Percentiles rank a stretch among this genome's conserved stretches.
These are phyloP conservation scores for Dasyornis broadbenti DNA, from an alignment of 2,113 vertebrate species.

Conservation along the genomic window DNA sequence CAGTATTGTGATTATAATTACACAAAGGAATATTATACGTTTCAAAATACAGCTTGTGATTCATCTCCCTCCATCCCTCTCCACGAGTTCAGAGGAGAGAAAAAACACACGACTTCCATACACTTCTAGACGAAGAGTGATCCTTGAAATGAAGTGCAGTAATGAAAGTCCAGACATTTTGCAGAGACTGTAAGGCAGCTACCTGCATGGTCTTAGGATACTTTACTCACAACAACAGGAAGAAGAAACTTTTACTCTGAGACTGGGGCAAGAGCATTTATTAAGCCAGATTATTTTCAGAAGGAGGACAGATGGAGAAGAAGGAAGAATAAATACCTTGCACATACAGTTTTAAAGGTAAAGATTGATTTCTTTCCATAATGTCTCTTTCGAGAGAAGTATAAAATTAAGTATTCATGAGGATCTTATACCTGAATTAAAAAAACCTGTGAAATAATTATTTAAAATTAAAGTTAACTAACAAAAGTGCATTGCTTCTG, in stretches of 20 bases:
- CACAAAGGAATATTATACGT: not conserved
- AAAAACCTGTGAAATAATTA: not conserved
- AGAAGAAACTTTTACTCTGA: not conserved
- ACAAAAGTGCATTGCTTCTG: not conserved
- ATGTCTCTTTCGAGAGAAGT: not conserved
- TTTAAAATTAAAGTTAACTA: not conserved
- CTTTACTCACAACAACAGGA: not conserved
- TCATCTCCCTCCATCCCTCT: not conserved
- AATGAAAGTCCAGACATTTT: not conserved
- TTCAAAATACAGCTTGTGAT: not conserved
- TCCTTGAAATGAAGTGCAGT: not conserved
- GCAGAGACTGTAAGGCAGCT: not conserved
- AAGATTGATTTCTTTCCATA: not conserved
- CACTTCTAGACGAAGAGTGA: not conserved
- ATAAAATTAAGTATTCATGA: not conserved
- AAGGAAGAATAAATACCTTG: not conserved
- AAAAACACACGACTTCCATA: not conserved
- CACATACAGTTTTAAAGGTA: not conserved
- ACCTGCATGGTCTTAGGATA: not conserved
- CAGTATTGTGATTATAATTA: not conserved
- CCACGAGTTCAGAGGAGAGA: not conserved
- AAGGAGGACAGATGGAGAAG: not conserved
- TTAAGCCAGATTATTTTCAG: not conserved
- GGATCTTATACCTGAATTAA: not conserved
- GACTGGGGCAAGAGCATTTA: not conserved